Base-by-base conservation (phyloP, 2,888 invertebrate species). In the Acleris sparsana region DNA sequence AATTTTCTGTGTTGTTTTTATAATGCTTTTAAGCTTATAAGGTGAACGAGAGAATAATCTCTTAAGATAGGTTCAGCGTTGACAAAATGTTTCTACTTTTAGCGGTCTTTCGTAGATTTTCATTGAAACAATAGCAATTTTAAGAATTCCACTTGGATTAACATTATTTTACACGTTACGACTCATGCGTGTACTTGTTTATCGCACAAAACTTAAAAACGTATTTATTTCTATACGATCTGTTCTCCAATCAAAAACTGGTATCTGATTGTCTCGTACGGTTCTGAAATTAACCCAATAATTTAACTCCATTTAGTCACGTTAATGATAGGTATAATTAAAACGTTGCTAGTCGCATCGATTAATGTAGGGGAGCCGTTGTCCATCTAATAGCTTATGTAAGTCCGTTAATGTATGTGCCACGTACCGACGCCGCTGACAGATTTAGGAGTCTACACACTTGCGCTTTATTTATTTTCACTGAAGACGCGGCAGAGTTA, bases 381-480 rank as follows among this genome's bases (percentile, higher is more conserved):
- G 56, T 61, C 65, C 55, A 56, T 52, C 33, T 25, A 60, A 61
- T 61, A 65, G 61, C 52, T 53, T 62, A 66, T 66, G 60, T 56
- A 65, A 62, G 57, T 17, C 53, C 55, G 22, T 25, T 57, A 66
- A 62, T 56, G 29, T 66, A 66, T 48, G 48, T 43, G 51, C 55
- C 51, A 53, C 61, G 57, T 52, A 18, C 46, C 46, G 11, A 62
- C 51, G 2, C 3, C 61, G 57, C 22, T 33, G 66, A 66, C 66
- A 62, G 56, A 66, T 66, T 66, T 66, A 66, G 68, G 63, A 63
- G 70, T 62, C 70, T 68, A 74, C 73, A 73, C 73, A 74, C 76
- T 60, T 71, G 66, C 69, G 67, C 70, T 70, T 71, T 72, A 75
- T 74, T 72, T 75, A 77, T 75, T 70, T 65, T 65, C 29, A 58